phyloP scores from a whole-genome alignment of 2,888 invertebrate species.

The Scrobipalpa costella region DNA sequence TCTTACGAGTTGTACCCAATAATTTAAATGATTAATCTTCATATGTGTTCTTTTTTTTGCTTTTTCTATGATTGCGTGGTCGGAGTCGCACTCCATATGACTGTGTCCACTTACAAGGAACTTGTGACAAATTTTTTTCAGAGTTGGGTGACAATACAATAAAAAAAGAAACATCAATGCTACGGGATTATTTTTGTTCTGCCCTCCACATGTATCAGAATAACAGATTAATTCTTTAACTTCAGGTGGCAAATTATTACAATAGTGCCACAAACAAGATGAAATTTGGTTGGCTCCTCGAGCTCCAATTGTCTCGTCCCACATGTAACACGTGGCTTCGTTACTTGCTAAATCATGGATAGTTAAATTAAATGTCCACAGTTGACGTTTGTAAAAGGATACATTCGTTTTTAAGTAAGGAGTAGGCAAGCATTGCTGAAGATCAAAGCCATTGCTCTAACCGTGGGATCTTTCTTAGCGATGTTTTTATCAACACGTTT shows the following conservation, averaged over 20 bases:
- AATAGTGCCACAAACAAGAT: slow-evolving; percentile 38
- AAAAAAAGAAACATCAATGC: slow-evolving; percentile 28
- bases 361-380: slow-evolving; percentile 36
- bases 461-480: slow-evolving; percentile 19
- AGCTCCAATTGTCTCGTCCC: slow-evolving; percentile 35
- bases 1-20: slow-evolving; percentile 29
- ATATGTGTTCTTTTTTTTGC: slow-evolving; percentile 30
- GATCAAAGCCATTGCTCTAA: slow-evolving; percentile 32
- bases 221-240: slow-evolving; percentile 34
- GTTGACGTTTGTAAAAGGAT: slow-evolving; percentile 35
- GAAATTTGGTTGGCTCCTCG: slow-evolving; percentile 43
- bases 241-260: slow-evolving; percentile 29
- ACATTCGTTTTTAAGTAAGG: slow-evolving; percentile 31
- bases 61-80: slow-evolving; percentile 33
- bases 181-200: slow-evolving; percentile 35
- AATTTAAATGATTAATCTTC: slow-evolving; percentile 30
- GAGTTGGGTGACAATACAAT: slow-evolving; percentile 23
- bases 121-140: slow-evolving; percentile 37
- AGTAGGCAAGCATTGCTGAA: slow-evolving; percentile 36
- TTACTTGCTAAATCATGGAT: slow-evolving; percentile 31
- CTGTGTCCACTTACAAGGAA: slow-evolving; percentile 36
- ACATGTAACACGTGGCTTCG: slow-evolving; percentile 31
- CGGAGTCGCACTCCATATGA: slow-evolving; percentile 33
- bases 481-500: slow-evolving; percentile 28
- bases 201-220: slow-evolving; percentile 37